Base-by-base conservation (phyloP, 2,888 invertebrate species). In the Dascillus cervinus region DNA sequence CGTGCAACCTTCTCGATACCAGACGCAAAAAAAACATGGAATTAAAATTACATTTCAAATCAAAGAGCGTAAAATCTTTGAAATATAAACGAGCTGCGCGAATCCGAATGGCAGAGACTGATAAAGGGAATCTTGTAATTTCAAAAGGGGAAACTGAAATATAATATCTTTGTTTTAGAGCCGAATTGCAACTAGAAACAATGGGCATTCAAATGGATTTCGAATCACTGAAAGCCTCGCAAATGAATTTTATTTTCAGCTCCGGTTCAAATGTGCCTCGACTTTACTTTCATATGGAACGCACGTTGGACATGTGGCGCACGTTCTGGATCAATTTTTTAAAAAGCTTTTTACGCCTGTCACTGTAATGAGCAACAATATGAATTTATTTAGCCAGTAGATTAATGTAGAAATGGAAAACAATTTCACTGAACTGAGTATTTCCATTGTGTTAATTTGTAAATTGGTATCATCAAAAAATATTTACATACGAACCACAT, bases 91-190 rank as follows among this genome's bases (percentile, higher is more conserved):
- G 19, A 22, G 27, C 26, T 21, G 27, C 17, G 27, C 17, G 27
- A 26, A 30, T 26, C 22, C 27, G 27, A 31, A 36, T 32, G 36
- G 36, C 28, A 31, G 26, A 23, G 32, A 28, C 23, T 31, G 36
- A 36, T 36, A 36, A 36, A 36, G 31, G 21, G 30, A 36, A 36
- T 26, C 28, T 6, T 36, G 28, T 36, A 28, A 36, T 31, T 36
- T 36, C 27, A 15, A 36, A 36, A 26, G 14, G 31, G 31, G 26
- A 19, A 12, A 26, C 36, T 27, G 26, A 36, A 36, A 36, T 32
- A 36, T 36, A 28, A 32, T 36, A 27, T 26, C 31, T 26, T 32
- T 36, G 32, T 36, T 36, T 27, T 20, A 22, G 29, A 22, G 11
- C 32, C 20, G 15, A 26, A 14, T 31, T 30, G 24, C 26, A 36